Base-by-base conservation (phyloP, 2,113 vertebrate species). In the Tachysurus fulvidraco region DNA sequence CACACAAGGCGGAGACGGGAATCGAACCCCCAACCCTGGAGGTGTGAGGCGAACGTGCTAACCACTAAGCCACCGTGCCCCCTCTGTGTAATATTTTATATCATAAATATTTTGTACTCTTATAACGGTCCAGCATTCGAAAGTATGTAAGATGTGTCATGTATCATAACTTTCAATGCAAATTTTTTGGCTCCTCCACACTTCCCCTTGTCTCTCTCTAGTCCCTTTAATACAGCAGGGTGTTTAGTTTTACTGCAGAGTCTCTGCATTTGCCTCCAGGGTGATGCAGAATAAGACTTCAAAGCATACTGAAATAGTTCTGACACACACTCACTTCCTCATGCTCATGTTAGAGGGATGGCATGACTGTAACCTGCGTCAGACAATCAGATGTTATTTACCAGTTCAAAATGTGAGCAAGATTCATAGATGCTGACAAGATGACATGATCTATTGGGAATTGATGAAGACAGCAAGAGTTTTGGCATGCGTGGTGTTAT, bases 301-400 rank as follows among this genome's bases (percentile, higher is more conserved):
- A 95, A 95, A 95, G 88, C 90, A 88, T 90, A 91, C 94, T 88
- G 93, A 94, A 95, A 94, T 94, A 95, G 93, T 95, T 91, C 91
- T 94, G 94, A 95, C 93, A 94, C 93, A 93, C 92, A 93, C 94
- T 94, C 91, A 94, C 94, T 95, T 95, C 93, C 93, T 94, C 90
- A 90, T 92, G 93, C 93, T 94, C 90, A 90, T 92, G 94, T 92
- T 92, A 87, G 91, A 91, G 88, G 89, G 89, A 90, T 17, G 79
- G 91, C 76, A 81, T 69, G 85, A 86, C 92, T 85, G 87, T 88
- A 84, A 92, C 91, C 91, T 92, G 86, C 88, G 92, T 92, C 90
- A 90, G 90, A 90, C 92, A 92, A 93, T 91, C 88, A 91, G 91
- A 91, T 91, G 91, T 92, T 90, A 25, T 59, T 50, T 62, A 64